Evolutionary conservation across 2,113 vertebrate species (phyloP), one percentile per base, ranked within the genome.

Genomic region (Eulacestoma nigropectus): DNA sequence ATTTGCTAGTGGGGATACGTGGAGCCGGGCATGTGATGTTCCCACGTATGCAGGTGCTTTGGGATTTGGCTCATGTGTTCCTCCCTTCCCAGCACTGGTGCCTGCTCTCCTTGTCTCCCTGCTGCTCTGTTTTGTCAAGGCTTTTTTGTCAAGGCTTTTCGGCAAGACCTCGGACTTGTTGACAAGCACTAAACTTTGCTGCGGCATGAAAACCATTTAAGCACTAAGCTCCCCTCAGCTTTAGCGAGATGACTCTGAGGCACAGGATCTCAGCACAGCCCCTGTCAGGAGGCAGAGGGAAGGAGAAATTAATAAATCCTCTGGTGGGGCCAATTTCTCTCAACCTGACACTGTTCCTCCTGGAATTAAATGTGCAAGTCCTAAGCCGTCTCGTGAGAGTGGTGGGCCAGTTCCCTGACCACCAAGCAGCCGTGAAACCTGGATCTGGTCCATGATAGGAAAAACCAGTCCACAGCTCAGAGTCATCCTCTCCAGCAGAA

Each of bases 121-220:
- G 23, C 57, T 68, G 89, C 81, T 93, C 84, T 94, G 93, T 95
- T 97, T 98, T 98, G 94, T 97, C 92, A 96, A 97, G 97, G 96
- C 94, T 96, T 83, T 96, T 93, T 98, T 98, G 94, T 97, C 92
- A 96, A 97, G 97, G 96, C 94, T 96, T 83, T 96, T 93, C 10
- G 8, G 90, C 52, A 64, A 78, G 94, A 78, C 87, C 96, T 97
- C 82, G 2, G 92, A 75, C 84, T 84, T 91, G 95, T 93, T 97
- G 98, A 97, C 97, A 98, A 95, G 91, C 94, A 95, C 96, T 97
- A 97, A 93, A 98, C 97, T 97, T 97, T 3, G 3, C 33, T 22
- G 93, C 35, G 11, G 96, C 95, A 82, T 94, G 96, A 98, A 98
- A 98, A 97, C 97, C 98, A 97, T 97, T 98, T 98, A 97, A 97